A percentile compares a stretch with the other conserved stretches of the same genome.
Conservation (phyloP, 2,113 vertebrate genomes). For the Marmota monax region DNA sequence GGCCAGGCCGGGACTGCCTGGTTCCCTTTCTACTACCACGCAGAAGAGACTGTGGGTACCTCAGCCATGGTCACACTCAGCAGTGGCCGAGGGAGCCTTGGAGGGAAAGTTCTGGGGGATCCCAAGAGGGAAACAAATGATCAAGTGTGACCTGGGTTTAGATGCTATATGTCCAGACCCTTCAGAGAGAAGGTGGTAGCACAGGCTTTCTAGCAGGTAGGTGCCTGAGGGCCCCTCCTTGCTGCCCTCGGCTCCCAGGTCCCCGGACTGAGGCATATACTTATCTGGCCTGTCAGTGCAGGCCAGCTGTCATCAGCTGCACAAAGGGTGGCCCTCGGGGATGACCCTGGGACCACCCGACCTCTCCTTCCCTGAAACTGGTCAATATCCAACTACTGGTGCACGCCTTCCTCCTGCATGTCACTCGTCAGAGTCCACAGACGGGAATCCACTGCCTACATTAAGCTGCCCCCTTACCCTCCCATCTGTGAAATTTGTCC, state of each 20-base stretch:
- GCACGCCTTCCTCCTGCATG: slow-evolving; percentile 69
- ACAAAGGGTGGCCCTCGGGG: slow-evolving; percentile 4
- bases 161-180: too few species aligned
- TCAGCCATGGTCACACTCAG: too few species aligned
- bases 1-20: background rate
- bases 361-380: slow-evolving; percentile 70
- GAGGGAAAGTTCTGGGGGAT: background rate
- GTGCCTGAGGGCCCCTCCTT: background rate
- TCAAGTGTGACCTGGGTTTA: background rate
- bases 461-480: slow-evolving; percentile 77
- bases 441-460: slow-evolving; percentile 83
- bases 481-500: background rate
- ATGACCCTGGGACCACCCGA: slow-evolving; percentile 68
- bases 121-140: background rate
- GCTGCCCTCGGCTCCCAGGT: background rate
- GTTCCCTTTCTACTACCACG: background rate
- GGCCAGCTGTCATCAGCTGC: background rate
- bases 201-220: background rate
- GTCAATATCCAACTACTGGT: slow-evolving; percentile 41
- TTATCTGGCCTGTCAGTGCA: background rate
- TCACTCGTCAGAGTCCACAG: slow-evolving; percentile 56
- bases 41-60: background rate
- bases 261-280: background rate
- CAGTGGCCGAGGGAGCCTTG: background rate
- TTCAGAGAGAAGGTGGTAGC: background rate